These are phyloP conservation scores for Leguminivora glycinivorella DNA, from an alignment of 1,140 invertebrate genomes.

Conservation along the genomic window DNA sequence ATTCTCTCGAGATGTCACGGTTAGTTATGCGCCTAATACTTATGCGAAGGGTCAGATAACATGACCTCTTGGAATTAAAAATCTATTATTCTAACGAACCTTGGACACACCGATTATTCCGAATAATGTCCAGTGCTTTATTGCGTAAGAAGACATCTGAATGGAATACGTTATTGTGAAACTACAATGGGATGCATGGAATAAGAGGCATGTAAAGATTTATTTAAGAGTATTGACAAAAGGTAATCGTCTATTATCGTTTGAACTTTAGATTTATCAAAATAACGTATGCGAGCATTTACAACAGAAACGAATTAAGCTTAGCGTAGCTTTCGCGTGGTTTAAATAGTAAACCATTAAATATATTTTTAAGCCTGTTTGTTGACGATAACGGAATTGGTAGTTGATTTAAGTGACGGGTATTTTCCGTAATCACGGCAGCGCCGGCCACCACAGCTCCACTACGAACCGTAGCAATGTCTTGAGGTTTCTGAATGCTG, in stretches of 20 bases:
- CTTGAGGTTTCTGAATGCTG: too few species aligned
- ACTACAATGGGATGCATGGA: constrained; percentile 18
- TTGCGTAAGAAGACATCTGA: constrained; percentile 21
- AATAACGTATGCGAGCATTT: background rate
- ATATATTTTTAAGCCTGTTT: too few species aligned
- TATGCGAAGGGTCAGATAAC: constrained; percentile 31
- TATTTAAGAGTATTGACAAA: constrained; percentile 21
- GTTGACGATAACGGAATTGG: too few species aligned
- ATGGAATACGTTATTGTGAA: constrained; percentile 20
- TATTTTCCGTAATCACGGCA: too few species aligned
- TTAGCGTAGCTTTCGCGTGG: too few species aligned
- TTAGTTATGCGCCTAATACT: constrained; percentile 12
- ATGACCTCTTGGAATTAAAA: constrained; percentile 36
- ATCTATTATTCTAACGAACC: constrained; percentile 34
- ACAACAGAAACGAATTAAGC: background rate
- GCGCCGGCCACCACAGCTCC: too few species aligned
- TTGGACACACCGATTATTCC: constrained; percentile 28
- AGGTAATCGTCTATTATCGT: constrained; percentile 21
- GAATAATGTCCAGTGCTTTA: constrained; percentile 23
- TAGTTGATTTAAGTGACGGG: too few species aligned
- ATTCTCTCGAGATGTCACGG: constrained; percentile 26
- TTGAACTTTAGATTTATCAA: constrained; percentile 22
- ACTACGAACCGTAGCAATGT: too few species aligned
- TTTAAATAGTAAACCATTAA: too few species aligned
- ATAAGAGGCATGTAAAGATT: constrained; percentile 22